These are phyloP conservation scores for Dusona sp. DNA, from an alignment of 2,888 invertebrate species.

Conservation along the genomic window DNA sequence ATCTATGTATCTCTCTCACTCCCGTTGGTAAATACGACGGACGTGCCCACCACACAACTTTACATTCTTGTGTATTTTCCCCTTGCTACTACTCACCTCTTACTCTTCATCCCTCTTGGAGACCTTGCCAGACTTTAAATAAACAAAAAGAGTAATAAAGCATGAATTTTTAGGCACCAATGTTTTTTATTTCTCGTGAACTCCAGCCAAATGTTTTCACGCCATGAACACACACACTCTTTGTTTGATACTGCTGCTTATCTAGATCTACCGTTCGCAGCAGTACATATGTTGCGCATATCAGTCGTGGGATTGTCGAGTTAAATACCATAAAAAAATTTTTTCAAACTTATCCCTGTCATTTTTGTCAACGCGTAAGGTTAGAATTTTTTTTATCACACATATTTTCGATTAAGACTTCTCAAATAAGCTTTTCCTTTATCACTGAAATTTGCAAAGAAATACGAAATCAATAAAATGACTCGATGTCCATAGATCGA, in stretches of 20 bases:
- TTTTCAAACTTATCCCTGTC: not conserved
- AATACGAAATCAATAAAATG: not conserved
- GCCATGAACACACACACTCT: constrained; percentile 50
- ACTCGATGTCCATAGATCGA: not conserved
- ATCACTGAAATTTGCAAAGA: not conserved
- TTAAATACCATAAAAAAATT: constrained; percentile 15
- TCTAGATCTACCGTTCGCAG: constrained; percentile 42
- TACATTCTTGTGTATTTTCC: constrained; percentile 48
- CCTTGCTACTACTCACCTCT: constrained; percentile 35
- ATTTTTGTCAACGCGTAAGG: not conserved
- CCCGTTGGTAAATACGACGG: constrained; percentile 57
- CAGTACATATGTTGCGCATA: not conserved
- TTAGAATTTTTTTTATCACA: not conserved
- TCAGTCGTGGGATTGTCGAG: not conserved
- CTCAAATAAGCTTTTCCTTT: not conserved
- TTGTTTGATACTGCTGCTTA: constrained; percentile 63
- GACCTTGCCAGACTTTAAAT: constrained; percentile 62
- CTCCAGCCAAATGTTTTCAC: constrained; percentile 65
- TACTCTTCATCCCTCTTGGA: constrained; percentile 27
- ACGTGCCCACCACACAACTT: constrained; percentile 28
- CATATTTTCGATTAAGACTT: not conserved
- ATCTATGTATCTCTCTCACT: constrained; percentile 27
- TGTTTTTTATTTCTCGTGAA: constrained; percentile 48
- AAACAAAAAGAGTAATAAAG: constrained; percentile 69
- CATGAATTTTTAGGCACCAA: constrained; percentile 67